These are phyloP conservation scores for Apostichopus leukothele DNA, from an alignment of 53 echinoderm and acorn worm genomes.

Conservation along the genomic window DNA sequence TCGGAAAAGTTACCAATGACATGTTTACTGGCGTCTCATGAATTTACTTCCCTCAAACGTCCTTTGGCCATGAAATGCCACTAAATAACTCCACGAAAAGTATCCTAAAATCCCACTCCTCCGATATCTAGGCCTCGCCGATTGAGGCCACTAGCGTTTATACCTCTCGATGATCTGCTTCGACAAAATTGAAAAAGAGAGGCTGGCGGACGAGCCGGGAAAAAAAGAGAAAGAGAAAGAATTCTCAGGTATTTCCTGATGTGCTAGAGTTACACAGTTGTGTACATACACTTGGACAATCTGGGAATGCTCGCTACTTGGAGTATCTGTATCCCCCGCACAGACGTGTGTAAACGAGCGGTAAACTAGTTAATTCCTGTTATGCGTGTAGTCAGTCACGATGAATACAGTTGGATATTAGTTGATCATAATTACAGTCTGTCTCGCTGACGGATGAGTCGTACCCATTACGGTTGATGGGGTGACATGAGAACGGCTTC, in stretches of 20 bases:
- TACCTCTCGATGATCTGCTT: not conserved
- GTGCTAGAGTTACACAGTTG: too few species aligned
- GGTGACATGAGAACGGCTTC: not conserved
- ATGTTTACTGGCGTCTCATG: not conserved
- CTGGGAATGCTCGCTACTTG: too few species aligned
- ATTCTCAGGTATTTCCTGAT: too few species aligned
- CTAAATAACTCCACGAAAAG: not conserved
- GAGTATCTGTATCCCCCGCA: too few species aligned
- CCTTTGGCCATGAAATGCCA: not conserved
- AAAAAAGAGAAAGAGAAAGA: too few species aligned
- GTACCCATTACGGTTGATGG: not conserved
- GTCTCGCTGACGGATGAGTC: too few species aligned
- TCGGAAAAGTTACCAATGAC: not conserved
- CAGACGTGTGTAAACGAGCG: too few species aligned
- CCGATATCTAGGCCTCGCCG: not conserved
- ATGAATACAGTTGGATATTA: too few species aligned
- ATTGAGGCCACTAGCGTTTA: not conserved
- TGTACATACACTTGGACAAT: too few species aligned
- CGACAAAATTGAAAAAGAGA: conserved; percentile 4
- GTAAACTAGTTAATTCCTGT: too few species aligned
- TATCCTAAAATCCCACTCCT: not conserved
- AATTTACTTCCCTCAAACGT: not conserved
- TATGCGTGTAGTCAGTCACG: too few species aligned
- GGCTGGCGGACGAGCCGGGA: not conserved
- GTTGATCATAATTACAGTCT: too few species aligned